phyloP scores from a whole-genome alignment of 2,888 invertebrate species.

The Operophtera brumata region DNA sequence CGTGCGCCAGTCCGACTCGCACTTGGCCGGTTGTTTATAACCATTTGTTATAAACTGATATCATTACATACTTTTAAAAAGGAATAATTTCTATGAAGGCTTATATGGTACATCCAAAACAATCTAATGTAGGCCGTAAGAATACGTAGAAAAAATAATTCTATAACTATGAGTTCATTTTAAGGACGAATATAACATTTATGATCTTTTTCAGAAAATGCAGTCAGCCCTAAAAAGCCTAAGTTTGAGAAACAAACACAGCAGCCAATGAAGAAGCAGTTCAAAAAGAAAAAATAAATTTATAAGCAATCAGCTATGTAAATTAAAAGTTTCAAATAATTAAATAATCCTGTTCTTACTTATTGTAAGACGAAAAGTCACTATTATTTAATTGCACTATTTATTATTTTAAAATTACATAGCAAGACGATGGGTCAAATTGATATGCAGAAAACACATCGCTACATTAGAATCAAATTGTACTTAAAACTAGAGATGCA shows the following conservation, averaged over 20 bases:
- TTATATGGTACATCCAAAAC: too few species aligned
- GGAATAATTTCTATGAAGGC: too few species aligned
- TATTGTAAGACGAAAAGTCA: background rate
- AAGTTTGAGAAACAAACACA: slow-evolving; percentile 64
- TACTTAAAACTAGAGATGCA: too few species aligned
- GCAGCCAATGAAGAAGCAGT: slow-evolving; percentile 56
- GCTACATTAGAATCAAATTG: slow-evolving; percentile 15
- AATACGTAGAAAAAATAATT: too few species aligned
- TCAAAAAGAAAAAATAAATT: slow-evolving; percentile 60
- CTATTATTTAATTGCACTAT: background rate
- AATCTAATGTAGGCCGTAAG: too few species aligned
- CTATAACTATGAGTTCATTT: too few species aligned
- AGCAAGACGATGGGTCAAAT: slow-evolving; percentile 13
- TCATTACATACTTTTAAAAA: too few species aligned
- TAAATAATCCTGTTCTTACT: slow-evolving; percentile 1
- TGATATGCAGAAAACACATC: slow-evolving; percentile 2
- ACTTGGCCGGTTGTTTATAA: too few species aligned
- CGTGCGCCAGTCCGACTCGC: too few species aligned
- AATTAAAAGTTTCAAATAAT: slow-evolving; percentile 3
- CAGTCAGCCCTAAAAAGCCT: slow-evolving; percentile 50
- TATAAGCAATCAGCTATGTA: slow-evolving; percentile 26
- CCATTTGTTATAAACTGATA: too few species aligned
- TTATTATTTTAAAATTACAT: background rate
- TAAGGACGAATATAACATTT: too few species aligned
- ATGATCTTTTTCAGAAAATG: slow-evolving; percentile 49